These are phyloP conservation scores for Lithobates pipiens DNA, from an alignment of 2,797 vertebrate species.

Conservation along the genomic window DNA sequence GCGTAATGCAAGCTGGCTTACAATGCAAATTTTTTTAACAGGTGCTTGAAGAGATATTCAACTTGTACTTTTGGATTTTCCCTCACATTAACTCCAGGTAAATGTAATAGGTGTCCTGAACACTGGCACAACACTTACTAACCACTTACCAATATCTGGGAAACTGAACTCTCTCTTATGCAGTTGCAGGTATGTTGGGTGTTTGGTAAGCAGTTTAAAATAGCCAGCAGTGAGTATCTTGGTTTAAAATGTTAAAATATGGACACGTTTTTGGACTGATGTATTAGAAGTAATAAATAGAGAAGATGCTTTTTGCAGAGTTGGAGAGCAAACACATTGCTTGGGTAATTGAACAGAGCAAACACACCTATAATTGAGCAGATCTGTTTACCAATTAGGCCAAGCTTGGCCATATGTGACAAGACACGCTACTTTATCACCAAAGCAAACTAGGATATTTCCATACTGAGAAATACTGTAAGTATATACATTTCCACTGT, in stretches of 20 bases:
- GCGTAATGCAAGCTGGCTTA: slow-evolving; percentile 11
- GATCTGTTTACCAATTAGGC: not conserved
- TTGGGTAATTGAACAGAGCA: not conserved
- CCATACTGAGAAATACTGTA: too few relatives aligned
- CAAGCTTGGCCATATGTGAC: not conserved
- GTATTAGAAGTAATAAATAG: not conserved
- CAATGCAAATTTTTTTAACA: not conserved
- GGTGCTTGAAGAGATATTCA: not conserved
- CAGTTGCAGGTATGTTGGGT: too few relatives aligned
- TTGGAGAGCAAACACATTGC: too few relatives aligned
- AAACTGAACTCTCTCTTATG: not conserved
- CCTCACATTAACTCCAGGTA: too few relatives aligned
- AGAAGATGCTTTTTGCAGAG: not conserved
- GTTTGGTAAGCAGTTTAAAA: not conserved
- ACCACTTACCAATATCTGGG: not conserved
- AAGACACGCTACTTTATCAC: not conserved
- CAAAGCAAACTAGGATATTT: too few relatives aligned
- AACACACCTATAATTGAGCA: not conserved
- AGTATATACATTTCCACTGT: too few relatives aligned
- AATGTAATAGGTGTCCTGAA: too few relatives aligned
- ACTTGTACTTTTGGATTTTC: not conserved
- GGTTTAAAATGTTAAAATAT: not conserved
- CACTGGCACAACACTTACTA: not conserved
- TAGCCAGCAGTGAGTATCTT: not conserved
- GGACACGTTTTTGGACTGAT: not conserved